phyloP scores from a whole-genome alignment of 2,888 invertebrate species.

The Drosophila gaucha region DNA sequence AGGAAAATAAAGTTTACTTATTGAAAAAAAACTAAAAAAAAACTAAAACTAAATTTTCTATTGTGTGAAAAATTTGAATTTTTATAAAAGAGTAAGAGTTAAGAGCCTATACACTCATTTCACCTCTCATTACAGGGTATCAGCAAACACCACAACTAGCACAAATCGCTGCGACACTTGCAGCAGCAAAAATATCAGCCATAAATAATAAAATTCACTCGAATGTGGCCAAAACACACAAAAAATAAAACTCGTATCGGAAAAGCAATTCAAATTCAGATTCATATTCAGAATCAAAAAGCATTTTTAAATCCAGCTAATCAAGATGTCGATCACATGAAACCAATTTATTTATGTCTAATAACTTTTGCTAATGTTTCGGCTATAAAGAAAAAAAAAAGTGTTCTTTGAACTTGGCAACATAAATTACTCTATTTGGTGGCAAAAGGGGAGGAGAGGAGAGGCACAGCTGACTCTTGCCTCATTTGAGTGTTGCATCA shows the following conservation, averaged over 20 bases:
- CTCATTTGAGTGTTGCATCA: conserved; percentile 41
- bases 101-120: not conserved
- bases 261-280: conserved; percentile 17
- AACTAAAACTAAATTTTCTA: too few relatives aligned
- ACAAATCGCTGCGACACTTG: not conserved
- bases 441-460: not conserved
- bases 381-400: conserved; percentile 25
- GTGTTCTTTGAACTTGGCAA: conserved; percentile 42
- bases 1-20: too few relatives aligned
- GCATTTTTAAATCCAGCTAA: conserved; percentile 7
- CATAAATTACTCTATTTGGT: conserved; percentile 62
- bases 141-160: too few relatives aligned
- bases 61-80: too few relatives aligned
- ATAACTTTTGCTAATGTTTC: conserved; percentile 8
- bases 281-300: not conserved
- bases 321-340: conserved; percentile 26
- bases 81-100: too few relatives aligned
- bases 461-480: not conserved
- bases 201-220: conserved; percentile 42
- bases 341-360: conserved; percentile 55
- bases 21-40: too few relatives aligned
- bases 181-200: conserved; percentile 15
- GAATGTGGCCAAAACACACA: not conserved
- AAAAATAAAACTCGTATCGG: too few relatives aligned
- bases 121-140: not conserved